Evolutionary conservation across 2,888 invertebrate species (phyloP), one percentile per base, ranked within the genome.

Genomic region (Drosophila formosana): DNA sequence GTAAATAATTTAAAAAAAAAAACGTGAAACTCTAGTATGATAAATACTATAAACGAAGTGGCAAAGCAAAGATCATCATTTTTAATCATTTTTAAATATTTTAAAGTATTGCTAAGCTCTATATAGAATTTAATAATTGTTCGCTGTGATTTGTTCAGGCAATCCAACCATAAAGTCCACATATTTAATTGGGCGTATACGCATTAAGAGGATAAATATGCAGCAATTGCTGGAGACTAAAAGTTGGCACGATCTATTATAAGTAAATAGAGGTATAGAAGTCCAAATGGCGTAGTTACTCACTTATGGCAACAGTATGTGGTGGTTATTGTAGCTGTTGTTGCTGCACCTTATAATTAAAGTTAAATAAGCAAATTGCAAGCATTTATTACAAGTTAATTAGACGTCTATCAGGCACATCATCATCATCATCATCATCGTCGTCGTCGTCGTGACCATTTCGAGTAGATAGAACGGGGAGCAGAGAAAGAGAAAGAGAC

Each of bases 351-450:
- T 66, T 76, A 66, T 87, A 87, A 86, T 89, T 89, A 89, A 84
- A 86, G 75, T 78, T 82, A 88, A 89, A 84, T 78, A 86, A 82
- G 85, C 71, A 87, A 89, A 89, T 89, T 81, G 89, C 82, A 75
- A 78, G 64, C 89, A 86, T 89, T 86, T 87, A 87, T 88, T 89
- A 87, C 89, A 85, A 87, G 80, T 84, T 84, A 88, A 87, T 87
- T 89, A 89, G 83, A 80, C 81, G 76, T 77, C 84, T 73, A 84
- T 84, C 87, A 78, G 78, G 52, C 68, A 80, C 83, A 88, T 86
- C 82, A 79, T 82, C 78, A 82, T 82, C 82, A 78, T 18, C 63
- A 68, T 9, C 63, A 52, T 13, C 63, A 50, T 28, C 34, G 4
- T 2, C 28, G 4, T 28, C 28, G 26, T 26, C 26, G 66, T 9